These are phyloP conservation scores for Caerostris extrusa DNA, from an alignment of 1,140 invertebrate species.

Conservation along the genomic window DNA sequence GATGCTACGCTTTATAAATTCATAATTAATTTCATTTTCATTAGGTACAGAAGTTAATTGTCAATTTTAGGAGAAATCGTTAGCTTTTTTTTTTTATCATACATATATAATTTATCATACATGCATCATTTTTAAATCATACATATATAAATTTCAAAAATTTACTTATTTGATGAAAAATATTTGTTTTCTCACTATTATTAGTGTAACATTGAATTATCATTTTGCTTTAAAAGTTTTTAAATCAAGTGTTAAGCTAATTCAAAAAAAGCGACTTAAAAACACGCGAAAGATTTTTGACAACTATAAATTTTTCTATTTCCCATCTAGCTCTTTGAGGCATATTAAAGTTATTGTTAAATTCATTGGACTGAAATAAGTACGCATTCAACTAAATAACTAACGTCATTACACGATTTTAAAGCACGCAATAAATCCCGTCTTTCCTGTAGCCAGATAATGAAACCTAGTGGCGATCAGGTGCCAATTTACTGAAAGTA, in stretches of 20 bases:
- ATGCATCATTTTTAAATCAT: too few relatives aligned
- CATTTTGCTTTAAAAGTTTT: not conserved
- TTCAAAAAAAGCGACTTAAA: not conserved
- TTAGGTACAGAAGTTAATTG: too few relatives aligned
- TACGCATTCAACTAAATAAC: conserved; percentile 33
- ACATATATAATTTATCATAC: too few relatives aligned
- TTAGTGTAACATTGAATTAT: not conserved
- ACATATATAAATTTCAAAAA: too few relatives aligned
- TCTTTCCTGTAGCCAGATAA: not conserved
- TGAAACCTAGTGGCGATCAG: conserved; percentile 33
- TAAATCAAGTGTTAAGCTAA: not conserved
- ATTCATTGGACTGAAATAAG: conserved; percentile 40
- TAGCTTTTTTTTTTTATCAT: too few relatives aligned
- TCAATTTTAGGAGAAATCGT: too few relatives aligned
- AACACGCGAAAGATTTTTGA: not conserved
- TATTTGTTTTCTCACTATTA: too few relatives aligned
- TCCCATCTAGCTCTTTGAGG: not conserved
- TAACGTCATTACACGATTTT: conserved; percentile 44
- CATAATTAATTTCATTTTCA: too few relatives aligned
- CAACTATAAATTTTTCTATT: not conserved
- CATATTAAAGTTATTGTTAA: conserved; percentile 42
- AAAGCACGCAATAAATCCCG: conserved; percentile 45
- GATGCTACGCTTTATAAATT: too few relatives aligned
- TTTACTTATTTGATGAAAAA: too few relatives aligned
- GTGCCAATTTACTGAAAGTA: not conserved